phyloP scores from a whole-genome alignment of 1,140 invertebrate species.

The Nixonia krombeini region DNA sequence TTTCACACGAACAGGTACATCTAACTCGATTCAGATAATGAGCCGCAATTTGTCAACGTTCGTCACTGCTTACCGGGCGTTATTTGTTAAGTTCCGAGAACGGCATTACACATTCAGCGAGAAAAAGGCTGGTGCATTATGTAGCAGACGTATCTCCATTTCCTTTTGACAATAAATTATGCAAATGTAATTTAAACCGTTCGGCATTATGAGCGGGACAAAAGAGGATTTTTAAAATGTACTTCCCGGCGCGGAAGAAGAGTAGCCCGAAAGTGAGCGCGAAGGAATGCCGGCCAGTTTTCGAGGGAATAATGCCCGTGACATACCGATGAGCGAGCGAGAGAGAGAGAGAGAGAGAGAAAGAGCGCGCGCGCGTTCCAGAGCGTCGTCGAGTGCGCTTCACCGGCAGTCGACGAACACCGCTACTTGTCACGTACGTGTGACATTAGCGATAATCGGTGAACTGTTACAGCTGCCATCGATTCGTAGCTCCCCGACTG shows the following conservation, averaged over 20 bases:
- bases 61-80: slow-evolving; percentile 16
- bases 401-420: slow-evolving; percentile 28
- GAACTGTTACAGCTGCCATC: slow-evolving; percentile 24
- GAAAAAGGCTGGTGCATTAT: slow-evolving; percentile 29
- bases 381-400: slow-evolving; percentile 20
- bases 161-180: slow-evolving; percentile 40
- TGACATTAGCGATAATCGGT: slow-evolving; percentile 24
- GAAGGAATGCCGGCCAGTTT: slow-evolving; percentile 4
- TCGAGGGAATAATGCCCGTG: slow-evolving; percentile 1
- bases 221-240: slow-evolving; percentile 29
- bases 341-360: too few species aligned
- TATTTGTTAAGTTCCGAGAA: slow-evolving; percentile 19
- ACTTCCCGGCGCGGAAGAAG: slow-evolving; percentile 8
- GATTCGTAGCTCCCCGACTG: slow-evolving; percentile 19
- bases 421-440: slow-evolving; percentile 17
- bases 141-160: slow-evolving; percentile 20
- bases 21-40: slow-evolving; percentile 25
- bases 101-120: slow-evolving; percentile 14
- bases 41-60: slow-evolving; percentile 25
- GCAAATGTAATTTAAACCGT: slow-evolving; percentile 37
- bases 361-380: slow-evolving; percentile 25
- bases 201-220: slow-evolving; percentile 25
- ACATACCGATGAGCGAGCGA: slow-evolving; percentile 36
- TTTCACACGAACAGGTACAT: slow-evolving; percentile 24
- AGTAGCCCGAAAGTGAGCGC: slow-evolving; percentile 22